phyloP scores from a whole-genome alignment of 2,797 vertebrate species.

The Emydoidea blandingii region DNA sequence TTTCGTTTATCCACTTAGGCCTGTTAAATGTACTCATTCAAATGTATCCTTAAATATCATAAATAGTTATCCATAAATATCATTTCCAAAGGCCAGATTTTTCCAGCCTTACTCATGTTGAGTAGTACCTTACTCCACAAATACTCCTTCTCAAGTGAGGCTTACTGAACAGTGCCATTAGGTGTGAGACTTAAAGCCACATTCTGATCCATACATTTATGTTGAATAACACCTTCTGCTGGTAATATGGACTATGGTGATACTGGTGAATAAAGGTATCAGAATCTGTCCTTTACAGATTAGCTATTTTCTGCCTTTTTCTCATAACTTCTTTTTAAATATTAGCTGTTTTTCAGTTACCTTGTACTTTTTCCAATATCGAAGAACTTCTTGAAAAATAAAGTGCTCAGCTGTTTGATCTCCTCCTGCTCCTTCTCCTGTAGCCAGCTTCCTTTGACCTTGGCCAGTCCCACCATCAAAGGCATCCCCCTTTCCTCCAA shows the following conservation, averaged over 20 bases:
- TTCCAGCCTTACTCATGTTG: neutral
- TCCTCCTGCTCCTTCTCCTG: neutral
- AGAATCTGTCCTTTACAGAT: neutral
- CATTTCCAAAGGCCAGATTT: accelerated
- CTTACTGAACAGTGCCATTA: neutral
- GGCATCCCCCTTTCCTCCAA: too few relatives aligned
- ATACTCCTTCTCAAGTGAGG: neutral
- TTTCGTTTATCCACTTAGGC: neutral
- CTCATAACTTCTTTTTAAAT: neutral
- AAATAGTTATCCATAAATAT: neutral
- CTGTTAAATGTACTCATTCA: accelerated
- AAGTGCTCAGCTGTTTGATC: neutral
- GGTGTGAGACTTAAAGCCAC: neutral
- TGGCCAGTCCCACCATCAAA: too few relatives aligned
- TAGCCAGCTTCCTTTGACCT: neutral
- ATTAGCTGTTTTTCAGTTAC: neutral
- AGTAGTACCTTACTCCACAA: neutral
- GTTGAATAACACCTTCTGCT: neutral
- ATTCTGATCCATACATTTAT: neutral
- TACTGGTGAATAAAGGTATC: neutral
- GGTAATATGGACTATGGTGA: neutral
- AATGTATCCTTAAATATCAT: neutral
- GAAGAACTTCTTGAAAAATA: neutral
- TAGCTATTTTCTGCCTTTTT: neutral
- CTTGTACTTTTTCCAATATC: neutral